phyloP scores from a whole-genome alignment of 2,113 vertebrate genomes.

The Microtus richardsoni region DNA sequence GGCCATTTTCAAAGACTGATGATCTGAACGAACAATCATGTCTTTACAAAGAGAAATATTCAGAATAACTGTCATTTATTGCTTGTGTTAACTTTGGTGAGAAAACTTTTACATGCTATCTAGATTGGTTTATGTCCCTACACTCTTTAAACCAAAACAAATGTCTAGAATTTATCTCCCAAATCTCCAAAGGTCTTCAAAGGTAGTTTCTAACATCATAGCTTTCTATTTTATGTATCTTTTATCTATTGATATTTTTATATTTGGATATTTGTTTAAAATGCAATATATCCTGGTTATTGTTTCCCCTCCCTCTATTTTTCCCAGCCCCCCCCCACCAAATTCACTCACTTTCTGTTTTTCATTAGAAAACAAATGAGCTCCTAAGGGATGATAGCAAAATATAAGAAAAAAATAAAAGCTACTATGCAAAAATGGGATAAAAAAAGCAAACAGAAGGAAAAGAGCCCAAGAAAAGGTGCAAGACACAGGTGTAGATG shows the following conservation, averaged over 20 bases:
- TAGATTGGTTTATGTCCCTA: not conserved
- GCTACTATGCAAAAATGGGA: not conserved
- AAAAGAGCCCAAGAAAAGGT: not conserved
- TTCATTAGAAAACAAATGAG: not conserved
- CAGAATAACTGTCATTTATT: not conserved
- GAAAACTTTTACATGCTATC: not conserved
- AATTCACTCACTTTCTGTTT: not conserved
- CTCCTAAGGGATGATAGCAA: not conserved
- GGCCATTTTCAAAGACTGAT: not conserved
- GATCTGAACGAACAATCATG: not conserved
- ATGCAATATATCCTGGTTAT: too few species aligned
- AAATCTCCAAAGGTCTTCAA: not conserved
- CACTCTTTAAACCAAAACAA: not conserved
- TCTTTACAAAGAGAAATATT: not conserved
- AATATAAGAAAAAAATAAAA: not conserved
- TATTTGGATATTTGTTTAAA: not conserved
- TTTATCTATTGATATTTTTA: not conserved
- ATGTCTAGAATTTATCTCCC: not conserved
- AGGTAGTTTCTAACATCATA: not conserved
- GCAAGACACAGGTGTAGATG: not conserved
- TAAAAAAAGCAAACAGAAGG: not conserved
- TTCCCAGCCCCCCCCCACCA: rapidly evolving
- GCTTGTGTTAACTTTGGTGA: not conserved
- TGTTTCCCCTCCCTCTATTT: not conserved
- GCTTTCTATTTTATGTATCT: not conserved